A percentile compares a stretch with the other conserved stretches of the same genome.
Evolutionary conservation across 1,140 invertebrate species (phyloP).

Genomic region (Chlorops oryzae): DNA sequence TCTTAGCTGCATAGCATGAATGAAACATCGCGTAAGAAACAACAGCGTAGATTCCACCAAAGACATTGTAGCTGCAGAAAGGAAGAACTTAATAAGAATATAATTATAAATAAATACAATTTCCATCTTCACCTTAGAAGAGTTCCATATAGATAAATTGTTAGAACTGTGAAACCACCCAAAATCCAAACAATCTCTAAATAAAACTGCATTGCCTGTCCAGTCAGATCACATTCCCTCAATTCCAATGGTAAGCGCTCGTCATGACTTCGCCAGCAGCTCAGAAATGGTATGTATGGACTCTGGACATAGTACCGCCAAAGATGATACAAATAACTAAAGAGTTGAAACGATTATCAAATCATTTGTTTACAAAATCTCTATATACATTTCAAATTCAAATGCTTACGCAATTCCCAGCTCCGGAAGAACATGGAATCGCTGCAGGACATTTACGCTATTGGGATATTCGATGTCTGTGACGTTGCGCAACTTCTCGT

Average conservation of each 20-base stretch:
- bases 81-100: not conserved
- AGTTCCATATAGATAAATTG: slow-evolving; percentile 40
- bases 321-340: slow-evolving; percentile 37
- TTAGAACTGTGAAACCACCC: slow-evolving; percentile 40
- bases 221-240: slow-evolving; percentile 14
- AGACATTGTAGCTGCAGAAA: slow-evolving; percentile 30
- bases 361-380: not conserved
- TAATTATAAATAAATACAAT: slow-evolving; percentile 3
- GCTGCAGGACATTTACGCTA: slow-evolving; percentile 38
- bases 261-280: slow-evolving; percentile 16
- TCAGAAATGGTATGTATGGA: slow-evolving; percentile 30
- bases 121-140: slow-evolving; percentile 33
- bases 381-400: not conserved
- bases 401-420: slow-evolving; percentile 34
- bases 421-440: slow-evolving; percentile 43
- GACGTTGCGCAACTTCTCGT: slow-evolving; percentile 33
- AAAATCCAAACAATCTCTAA: slow-evolving; percentile 44
- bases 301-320: slow-evolving; percentile 18
- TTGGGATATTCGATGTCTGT: slow-evolving; percentile 44
- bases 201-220: slow-evolving; percentile 42
- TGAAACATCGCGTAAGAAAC: slow-evolving; percentile 46
- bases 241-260: slow-evolving; percentile 9
- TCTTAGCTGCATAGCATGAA: slow-evolving; percentile 40
- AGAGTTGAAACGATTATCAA: slow-evolving; percentile 11
- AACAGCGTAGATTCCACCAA: slow-evolving; percentile 43